Base-by-base conservation (phyloP, 1,140 invertebrate genomes). In the Diplogasteroides magnus region DNA sequence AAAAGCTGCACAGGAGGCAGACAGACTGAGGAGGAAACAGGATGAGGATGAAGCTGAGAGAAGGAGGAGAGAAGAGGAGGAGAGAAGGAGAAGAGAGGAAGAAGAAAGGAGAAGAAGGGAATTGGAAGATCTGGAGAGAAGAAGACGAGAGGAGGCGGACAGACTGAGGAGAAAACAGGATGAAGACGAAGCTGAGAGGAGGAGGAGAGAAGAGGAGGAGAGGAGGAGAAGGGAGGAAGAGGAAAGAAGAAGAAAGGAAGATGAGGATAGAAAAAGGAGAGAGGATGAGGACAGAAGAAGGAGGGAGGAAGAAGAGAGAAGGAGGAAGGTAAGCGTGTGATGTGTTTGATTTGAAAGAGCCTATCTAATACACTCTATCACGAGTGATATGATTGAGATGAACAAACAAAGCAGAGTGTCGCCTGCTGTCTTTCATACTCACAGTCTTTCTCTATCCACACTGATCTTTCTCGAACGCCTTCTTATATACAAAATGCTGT, bases 251-350 rank as follows among this genome's bases (percentile, higher is more conserved):
- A 56, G 71, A 31, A 25, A 64, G 64, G 2, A 25, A 23, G 68
- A 69, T n/a, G 26, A 31, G 19, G 23, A 11, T 15, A 23, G 23
- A 19, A 27, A 25, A n/a, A 15, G 3, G 62, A 32, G 76, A 0
- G 69, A 77, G n/a, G 68, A 78, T n/a, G 76, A 78, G 31, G 76
- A 77, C 29, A 37, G 79, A 31, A 62, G 61, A 19, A 32, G 79
- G n/a, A 14, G 65, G 27, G 77, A 82, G 57, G 79, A 82, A n/a
- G 77, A 81, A 59, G 79, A 79, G 55, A 65, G 79, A 14, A 56
- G 58, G 63, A 15, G 74, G 71, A 67, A 67, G 71, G 19, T 27
- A 57, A 68, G 19, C 27, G 71, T n/a, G 63, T 57, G 19, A 31
- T n/a, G n/a, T n/a, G n/a, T n/a, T n/a, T n/a, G n/a, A n/a, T n/a